Evolutionary conservation across 2,113 vertebrate genomes (phyloP).

Genomic region (Pelusios castaneus): DNA sequence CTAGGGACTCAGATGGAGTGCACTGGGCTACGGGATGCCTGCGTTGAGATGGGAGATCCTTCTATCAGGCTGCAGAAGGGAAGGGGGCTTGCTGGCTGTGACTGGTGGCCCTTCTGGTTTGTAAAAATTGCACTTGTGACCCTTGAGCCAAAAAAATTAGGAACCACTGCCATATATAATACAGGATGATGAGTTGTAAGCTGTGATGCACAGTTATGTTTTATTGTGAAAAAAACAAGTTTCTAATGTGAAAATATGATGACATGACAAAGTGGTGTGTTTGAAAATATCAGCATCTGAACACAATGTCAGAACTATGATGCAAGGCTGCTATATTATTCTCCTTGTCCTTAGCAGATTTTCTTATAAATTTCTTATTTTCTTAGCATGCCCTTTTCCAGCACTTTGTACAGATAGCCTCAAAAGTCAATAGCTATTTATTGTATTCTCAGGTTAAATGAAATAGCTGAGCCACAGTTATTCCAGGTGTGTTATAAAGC

Average conservation of each 20-base stretch:
- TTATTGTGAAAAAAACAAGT: background rate
- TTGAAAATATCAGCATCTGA: background rate
- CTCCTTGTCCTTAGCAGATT: background rate
- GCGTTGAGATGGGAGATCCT: too few relatives aligned
- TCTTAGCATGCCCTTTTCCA: background rate
- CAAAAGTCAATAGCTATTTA: background rate
- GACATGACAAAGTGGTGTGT: background rate
- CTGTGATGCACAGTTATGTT: background rate
- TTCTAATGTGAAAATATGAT: background rate
- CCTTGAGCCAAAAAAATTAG: too few relatives aligned
- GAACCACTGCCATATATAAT: background rate
- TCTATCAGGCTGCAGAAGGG: too few relatives aligned
- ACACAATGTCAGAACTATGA: background rate
- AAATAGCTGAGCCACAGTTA: background rate
- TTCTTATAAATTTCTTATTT: background rate
- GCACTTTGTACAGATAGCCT: background rate
- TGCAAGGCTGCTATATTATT: background rate
- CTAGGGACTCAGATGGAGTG: too few relatives aligned
- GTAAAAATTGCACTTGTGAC: too few relatives aligned
- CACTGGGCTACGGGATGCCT: too few relatives aligned
- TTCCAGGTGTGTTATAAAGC: background rate
- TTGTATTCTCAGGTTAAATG: background rate
- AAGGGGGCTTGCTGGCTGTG: too few relatives aligned
- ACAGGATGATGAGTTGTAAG: background rate
- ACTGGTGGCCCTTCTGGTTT: too few relatives aligned